Conservation (phyloP, 2,888 invertebrate genomes). For the Eupithecia dodoneata region DNA sequence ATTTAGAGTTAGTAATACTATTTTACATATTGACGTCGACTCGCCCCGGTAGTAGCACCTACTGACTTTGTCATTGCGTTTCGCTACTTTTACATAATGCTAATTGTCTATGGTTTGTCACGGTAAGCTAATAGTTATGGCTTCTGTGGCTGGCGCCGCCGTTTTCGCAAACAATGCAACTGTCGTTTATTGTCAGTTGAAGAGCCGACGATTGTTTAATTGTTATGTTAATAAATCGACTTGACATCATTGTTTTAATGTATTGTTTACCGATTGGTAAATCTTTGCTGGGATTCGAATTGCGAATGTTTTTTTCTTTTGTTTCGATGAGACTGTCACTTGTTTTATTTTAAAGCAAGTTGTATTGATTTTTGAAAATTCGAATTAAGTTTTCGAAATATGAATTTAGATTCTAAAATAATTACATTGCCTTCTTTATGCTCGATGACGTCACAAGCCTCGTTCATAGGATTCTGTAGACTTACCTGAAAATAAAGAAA, state of each 20-base stretch:
- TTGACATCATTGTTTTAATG: constrained; percentile 39
- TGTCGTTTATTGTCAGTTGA: constrained; percentile 63
- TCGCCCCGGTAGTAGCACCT: neutral
- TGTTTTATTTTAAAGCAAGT: neutral
- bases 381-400: neutral
- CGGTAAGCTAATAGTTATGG: constrained; percentile 16
- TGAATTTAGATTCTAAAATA: neutral
- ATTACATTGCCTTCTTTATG: neutral
- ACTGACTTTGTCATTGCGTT: neutral
- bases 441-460: neutral
- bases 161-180: constrained; percentile 74
- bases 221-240: constrained; percentile 68
- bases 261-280: constrained; percentile 39
- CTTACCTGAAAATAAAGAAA: constrained; percentile 55
- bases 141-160: constrained; percentile 54
- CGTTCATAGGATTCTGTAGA: constrained; percentile 1
- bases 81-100: neutral
- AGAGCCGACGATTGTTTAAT: constrained; percentile 67
- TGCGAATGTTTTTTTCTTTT: neutral
- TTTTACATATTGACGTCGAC: neutral
- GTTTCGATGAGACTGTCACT: neutral
- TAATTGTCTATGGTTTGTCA: neutral
- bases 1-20: too few relatives aligned
- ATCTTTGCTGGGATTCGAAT: neutral
- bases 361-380: neutral